Base-by-base conservation (phyloP, 2,113 vertebrate genomes). In the Tragelaphus strepsiceros region DNA sequence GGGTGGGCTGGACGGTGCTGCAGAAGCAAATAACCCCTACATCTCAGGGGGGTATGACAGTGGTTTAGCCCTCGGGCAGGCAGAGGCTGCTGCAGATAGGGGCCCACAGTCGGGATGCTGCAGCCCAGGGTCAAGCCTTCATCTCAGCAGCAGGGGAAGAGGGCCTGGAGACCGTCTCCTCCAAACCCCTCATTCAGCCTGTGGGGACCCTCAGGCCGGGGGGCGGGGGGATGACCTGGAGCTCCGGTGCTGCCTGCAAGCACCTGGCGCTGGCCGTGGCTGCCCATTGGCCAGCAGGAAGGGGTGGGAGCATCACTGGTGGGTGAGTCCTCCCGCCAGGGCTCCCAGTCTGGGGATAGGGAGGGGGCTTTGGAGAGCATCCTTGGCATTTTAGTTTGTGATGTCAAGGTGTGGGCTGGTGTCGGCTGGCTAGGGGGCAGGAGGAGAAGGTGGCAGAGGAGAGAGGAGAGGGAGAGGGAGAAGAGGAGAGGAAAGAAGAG, bases 401-500 rank as follows among this genome's bases (percentile, higher is more conserved):
- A 11, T 30, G 22, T 15, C 5, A 26, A 94, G 84, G 58, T 14
- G 39, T 13, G 26, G 30, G 54, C 26, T 8, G 35, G 58, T 7
- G 4, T 53, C 0, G 7, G 53, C 74, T 51, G 58, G 53, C 35
- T 5, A 7, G 16, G 35, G 22, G 24, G 6, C 80, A 53, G 77
- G 56, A 53, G 90, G 95, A 87, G 88, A 53, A 80, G 74, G 97
- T 2, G 0, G 30, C 56, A 43, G 43, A 84, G 64, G 32, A 32
- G 21, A 46, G 15, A 49, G 32, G 28, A 3, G 14, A 11, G 24
- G 22, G 71, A 14, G 7, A 35, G 21, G 16, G n/a, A n/a, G n/a
- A 32, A 7, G 58, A 80, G 64, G 74, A 92, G 94, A 53, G 98
- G 98, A 98, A 95, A 91, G 94, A 96, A 94, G 96, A 94, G 97